Conservation (phyloP, 1,140 invertebrate species). For the Drosophila yakuba region DNA sequence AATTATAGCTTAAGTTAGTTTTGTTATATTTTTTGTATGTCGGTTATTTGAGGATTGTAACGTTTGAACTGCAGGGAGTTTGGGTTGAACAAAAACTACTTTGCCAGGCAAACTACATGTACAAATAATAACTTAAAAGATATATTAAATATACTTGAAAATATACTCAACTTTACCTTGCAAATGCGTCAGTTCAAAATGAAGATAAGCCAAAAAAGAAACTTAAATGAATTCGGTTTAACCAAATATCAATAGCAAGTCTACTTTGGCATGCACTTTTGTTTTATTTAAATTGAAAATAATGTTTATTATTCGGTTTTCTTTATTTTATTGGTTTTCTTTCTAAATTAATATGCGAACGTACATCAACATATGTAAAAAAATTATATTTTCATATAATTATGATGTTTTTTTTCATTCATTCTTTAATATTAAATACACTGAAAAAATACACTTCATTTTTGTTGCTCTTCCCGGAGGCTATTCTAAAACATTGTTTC, state of each 20-base stretch:
- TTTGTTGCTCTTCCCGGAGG: constrained; percentile 36
- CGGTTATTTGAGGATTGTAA: neutral
- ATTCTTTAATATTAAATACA: constrained; percentile 69
- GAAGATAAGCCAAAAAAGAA: neutral
- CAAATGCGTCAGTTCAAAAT: constrained; percentile 17
- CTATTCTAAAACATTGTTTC: constrained; percentile 49
- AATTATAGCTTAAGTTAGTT: constrained; percentile 3
- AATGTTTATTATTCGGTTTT: constrained; percentile 56
- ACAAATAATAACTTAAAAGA: constrained; percentile 3
- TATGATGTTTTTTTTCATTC: constrained; percentile 34
- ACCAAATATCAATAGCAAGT: neutral
- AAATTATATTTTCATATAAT: constrained; percentile 58
- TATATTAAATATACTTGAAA: constrained; percentile 16
- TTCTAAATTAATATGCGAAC: constrained; percentile 41
- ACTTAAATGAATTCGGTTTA: neutral
- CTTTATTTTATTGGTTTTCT: constrained; percentile 54
- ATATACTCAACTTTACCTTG: constrained; percentile 38
- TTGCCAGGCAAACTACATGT: neutral
- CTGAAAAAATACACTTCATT: constrained; percentile 51
- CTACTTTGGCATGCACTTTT: constrained; percentile 2
- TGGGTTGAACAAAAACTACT: constrained; percentile 28
- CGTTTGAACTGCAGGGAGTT: neutral
- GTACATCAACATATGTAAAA: constrained; percentile 54
- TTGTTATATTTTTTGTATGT: constrained; percentile 2
- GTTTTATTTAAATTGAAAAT: neutral